Percentiles rank a stretch among this genome's conserved stretches.
phyloP scores from a whole-genome alignment of 2,113 vertebrate species.

The Etia nguti region DNA sequence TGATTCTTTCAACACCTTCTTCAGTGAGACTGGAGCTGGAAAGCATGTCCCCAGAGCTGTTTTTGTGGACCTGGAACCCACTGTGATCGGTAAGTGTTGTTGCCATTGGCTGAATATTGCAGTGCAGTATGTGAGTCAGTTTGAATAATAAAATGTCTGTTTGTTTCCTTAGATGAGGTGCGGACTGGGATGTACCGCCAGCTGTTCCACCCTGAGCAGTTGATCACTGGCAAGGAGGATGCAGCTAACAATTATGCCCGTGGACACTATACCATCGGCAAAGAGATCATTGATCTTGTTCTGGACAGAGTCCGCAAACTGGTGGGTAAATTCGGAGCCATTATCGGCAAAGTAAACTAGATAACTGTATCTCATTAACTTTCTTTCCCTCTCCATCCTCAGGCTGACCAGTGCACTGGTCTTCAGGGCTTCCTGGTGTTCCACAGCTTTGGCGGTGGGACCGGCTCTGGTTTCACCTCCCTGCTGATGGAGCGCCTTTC shows the following conservation, averaged over 20 bases:
- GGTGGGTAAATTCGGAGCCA: neutral
- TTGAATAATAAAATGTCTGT: neutral
- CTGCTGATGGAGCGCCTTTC: conserved; percentile 94
- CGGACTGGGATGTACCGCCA: neutral
- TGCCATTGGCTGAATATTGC: neutral
- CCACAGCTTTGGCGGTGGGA: conserved; percentile 77
- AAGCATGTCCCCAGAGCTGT: neutral
- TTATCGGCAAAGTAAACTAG: accelerated
- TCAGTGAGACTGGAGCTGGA: neutral
- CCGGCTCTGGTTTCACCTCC: conserved; percentile 77
- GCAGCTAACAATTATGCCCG: neutral
- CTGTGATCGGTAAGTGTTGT: neutral
- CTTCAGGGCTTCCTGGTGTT: conserved; percentile 70
- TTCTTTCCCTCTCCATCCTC: neutral
- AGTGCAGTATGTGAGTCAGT: neutral
- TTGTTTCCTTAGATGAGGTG: neutral
- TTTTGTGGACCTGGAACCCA: neutral
- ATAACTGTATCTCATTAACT: neutral
- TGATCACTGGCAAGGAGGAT: neutral
- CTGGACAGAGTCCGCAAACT: neutral
- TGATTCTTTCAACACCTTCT: neutral
- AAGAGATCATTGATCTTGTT: neutral
- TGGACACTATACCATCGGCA: neutral
- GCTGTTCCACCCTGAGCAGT: neutral
- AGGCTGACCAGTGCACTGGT: conserved; percentile 55